Conservation (phyloP, 2,113 vertebrate genomes). For the Falco punctatus region DNA sequence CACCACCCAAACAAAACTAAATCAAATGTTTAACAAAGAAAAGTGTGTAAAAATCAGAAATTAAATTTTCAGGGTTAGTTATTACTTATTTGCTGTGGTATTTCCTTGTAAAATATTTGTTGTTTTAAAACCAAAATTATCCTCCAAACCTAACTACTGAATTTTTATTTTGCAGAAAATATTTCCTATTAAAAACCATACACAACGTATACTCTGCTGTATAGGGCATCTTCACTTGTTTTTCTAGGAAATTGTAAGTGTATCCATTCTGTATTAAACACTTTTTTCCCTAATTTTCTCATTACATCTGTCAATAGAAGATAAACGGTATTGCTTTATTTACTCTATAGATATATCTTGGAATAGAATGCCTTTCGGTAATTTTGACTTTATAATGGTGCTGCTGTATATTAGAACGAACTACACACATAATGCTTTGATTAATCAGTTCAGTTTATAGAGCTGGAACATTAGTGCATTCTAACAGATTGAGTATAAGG, state of each 20-base stretch:
- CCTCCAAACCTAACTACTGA: not conserved
- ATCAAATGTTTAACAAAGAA: not conserved
- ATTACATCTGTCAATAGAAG: not conserved
- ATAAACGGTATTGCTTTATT: not conserved
- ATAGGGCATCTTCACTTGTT: not conserved
- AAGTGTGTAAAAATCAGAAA: not conserved
- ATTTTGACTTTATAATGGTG: not conserved
- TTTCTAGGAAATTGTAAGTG: not conserved
- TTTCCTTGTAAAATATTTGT: not conserved
- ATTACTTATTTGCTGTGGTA: not conserved
- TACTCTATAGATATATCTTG: not conserved
- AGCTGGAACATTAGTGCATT: not conserved
- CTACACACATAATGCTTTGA: not conserved
- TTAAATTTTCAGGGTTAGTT: not conserved
- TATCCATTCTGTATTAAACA: not conserved
- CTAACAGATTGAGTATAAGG: not conserved
- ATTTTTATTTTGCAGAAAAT: not conserved
- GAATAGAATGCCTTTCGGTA: not conserved
- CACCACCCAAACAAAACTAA: no score
- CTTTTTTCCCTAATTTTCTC: not conserved
- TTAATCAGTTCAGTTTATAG: not conserved
- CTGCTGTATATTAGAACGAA: not conserved
- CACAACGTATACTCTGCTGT: not conserved
- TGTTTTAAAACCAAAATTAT: not conserved
- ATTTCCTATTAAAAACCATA: not conserved